Evolutionary conservation across 2,797 vertebrate genomes (phyloP).

Genomic region (Jordanella pulchra): DNA sequence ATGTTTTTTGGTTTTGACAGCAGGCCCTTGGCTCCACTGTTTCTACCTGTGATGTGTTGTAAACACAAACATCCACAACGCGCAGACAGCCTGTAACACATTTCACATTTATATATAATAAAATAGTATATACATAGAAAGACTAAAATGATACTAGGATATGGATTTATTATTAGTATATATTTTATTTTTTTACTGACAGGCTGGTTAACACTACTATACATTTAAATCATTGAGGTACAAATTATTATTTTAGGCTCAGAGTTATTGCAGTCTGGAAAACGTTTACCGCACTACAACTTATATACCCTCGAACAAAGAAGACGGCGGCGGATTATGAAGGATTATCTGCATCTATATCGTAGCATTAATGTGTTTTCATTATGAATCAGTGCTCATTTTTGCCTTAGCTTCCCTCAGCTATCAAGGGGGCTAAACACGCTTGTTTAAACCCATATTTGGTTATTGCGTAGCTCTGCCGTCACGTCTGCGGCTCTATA

Average conservation of each 20-base stretch:
- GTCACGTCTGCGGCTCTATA: background rate
- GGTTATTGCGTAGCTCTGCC: slow-evolving; percentile 39
- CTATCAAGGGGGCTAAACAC: slow-evolving; percentile 14
- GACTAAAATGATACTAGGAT: background rate
- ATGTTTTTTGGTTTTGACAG: slow-evolving; percentile 58
- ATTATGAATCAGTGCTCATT: background rate
- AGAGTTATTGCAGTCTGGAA: background rate
- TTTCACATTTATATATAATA: background rate
- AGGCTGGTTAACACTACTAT: background rate
- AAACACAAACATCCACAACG: slow-evolving; percentile 33
- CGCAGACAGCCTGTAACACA: slow-evolving; percentile 29
- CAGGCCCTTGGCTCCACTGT: slow-evolving; percentile 7
- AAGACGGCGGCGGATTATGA: slow-evolving; percentile 47
- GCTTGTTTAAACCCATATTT: slow-evolving; percentile 62
- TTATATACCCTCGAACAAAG: slow-evolving; percentile 30
- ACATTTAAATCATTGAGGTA: background rate
- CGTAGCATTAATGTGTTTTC: slow-evolving; percentile 1
- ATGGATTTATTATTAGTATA: background rate
- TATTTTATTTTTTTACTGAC: too few species aligned
- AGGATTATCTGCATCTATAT: slow-evolving; percentile 33
- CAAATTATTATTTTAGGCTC: background rate
- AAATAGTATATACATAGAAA: background rate
- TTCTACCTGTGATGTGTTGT: background rate
- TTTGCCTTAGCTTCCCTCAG: slow-evolving; percentile 9
- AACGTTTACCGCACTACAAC: slow-evolving; percentile 11